Conservation (phyloP, 2,797 vertebrate genomes). For the Taeniopygia guttata region DNA sequence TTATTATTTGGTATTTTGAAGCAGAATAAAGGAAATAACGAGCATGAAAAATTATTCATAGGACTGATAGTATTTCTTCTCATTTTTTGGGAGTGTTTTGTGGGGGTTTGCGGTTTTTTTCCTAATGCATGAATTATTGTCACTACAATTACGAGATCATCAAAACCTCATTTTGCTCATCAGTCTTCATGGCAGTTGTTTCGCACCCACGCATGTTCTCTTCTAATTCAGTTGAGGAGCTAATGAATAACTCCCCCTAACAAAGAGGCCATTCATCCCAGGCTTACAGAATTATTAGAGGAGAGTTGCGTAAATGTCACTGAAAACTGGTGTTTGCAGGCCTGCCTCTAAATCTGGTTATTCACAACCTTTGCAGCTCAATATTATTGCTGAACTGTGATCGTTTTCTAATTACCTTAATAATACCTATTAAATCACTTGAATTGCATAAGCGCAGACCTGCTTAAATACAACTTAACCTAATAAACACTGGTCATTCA, state of each 20-base stretch:
- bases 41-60: slow-evolving; percentile 8
- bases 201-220: slow-evolving; percentile 70
- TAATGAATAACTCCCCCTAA: slow-evolving; percentile 79
- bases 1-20: slow-evolving; percentile 38
- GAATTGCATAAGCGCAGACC: slow-evolving; percentile 74
- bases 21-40: neutral
- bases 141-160: slow-evolving; percentile 71
- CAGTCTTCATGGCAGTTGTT: slow-evolving; percentile 67
- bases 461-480: slow-evolving; percentile 79
- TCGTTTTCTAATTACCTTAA: slow-evolving; percentile 83
- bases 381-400: slow-evolving; percentile 81
- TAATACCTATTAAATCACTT: slow-evolving; percentile 81
- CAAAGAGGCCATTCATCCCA: slow-evolving; percentile 81
- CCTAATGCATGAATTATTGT: slow-evolving; percentile 63
- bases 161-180: slow-evolving; percentile 71
- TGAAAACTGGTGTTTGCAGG: slow-evolving; percentile 73
- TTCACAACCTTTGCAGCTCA: slow-evolving; percentile 80
- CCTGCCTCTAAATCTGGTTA: slow-evolving; percentile 79
- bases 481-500: slow-evolving; percentile 78
- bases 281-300: slow-evolving; percentile 77
- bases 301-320: slow-evolving; percentile 79
- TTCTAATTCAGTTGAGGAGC: slow-evolving; percentile 72
- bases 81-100: neutral
- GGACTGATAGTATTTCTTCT: slow-evolving; percentile 11
- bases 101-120: neutral